A percentile compares a stretch with the other conserved stretches of the same genome.
These are phyloP conservation scores for Machimus rusticus DNA, from an alignment of 2,888 invertebrate genomes.

Conservation along the genomic window DNA sequence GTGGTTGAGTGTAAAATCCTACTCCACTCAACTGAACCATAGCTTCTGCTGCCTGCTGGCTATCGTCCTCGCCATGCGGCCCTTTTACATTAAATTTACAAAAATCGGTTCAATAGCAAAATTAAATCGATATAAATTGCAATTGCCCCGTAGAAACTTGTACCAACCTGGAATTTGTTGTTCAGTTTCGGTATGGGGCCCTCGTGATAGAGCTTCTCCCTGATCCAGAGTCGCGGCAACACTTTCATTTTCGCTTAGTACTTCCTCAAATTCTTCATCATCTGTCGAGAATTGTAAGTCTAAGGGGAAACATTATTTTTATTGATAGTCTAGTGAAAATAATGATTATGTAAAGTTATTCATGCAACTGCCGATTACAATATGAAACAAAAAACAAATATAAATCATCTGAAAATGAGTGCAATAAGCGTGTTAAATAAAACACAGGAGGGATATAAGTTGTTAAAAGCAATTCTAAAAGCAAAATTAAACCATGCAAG, in stretches of 20 bases:
- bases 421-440: neutral
- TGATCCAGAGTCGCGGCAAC: slow-evolving; percentile 63
- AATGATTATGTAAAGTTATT: neutral
- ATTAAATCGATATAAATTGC: neutral
- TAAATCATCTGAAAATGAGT: neutral
- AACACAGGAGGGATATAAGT: neutral
- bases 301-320: slow-evolving; percentile 51
- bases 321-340: neutral
- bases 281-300: slow-evolving; percentile 78
- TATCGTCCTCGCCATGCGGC: slow-evolving; percentile 67
- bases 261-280: slow-evolving; percentile 72
- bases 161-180: neutral
- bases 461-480: neutral
- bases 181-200: slow-evolving; percentile 9
- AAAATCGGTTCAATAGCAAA: slow-evolving; percentile 7
- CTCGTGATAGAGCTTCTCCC: slow-evolving; percentile 53
- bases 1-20: slow-evolving; percentile 68
- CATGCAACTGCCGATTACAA: neutral
- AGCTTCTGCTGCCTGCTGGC: slow-evolving; percentile 78
- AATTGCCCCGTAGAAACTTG: neutral
- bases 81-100: slow-evolving; percentile 54
- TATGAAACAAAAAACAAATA: neutral
- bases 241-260: slow-evolving; percentile 66
- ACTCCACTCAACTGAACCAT: slow-evolving; percentile 77
- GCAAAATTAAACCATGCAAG: neutral